Percentiles rank a stretch among this genome's conserved stretches.
Evolutionary conservation across 2,888 invertebrate genomes (phyloP).

Genomic region (Drosophila pseudotalamancana): DNA sequence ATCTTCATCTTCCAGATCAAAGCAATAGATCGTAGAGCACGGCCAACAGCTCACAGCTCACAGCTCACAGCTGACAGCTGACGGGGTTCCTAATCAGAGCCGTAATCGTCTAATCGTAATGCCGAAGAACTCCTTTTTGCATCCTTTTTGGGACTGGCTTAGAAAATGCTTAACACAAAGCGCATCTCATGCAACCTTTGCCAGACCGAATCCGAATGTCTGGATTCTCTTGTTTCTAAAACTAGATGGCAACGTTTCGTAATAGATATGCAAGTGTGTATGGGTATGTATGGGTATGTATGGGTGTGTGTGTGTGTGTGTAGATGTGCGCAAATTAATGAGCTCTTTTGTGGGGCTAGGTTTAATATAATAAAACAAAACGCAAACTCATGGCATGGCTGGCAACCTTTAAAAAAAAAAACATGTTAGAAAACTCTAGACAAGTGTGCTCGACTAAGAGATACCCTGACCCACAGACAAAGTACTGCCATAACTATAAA

Average conservation of each 20-base stretch:
- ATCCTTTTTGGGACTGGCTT: conserved; percentile 33
- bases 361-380: conserved; percentile 71
- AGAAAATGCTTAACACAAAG: conserved; percentile 24
- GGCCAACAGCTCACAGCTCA: neutral
- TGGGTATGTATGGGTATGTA: conserved; percentile 3
- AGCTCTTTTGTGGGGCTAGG: conserved; percentile 75
- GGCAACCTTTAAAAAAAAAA: conserved; percentile 20
- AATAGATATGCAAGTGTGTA: too few relatives aligned
- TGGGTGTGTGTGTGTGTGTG: conserved; percentile 36
- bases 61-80: too few relatives aligned
- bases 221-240: conserved; percentile 10
- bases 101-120: conserved; percentile 31
- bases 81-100: too few relatives aligned
- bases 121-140: neutral
- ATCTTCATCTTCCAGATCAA: conserved; percentile 16
- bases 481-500: too few relatives aligned
- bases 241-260: neutral
- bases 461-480: too few relatives aligned
- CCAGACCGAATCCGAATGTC: conserved; percentile 18
- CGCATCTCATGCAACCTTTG: conserved; percentile 59
- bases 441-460: too few relatives aligned
- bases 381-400: conserved; percentile 32
- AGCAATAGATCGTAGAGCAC: conserved; percentile 10
- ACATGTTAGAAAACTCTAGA: too few relatives aligned
- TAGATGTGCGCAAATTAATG: conserved; percentile 68